Evolutionary conservation across 2,113 vertebrate species (phyloP).

Genomic region (Lycaon pictus): DNA sequence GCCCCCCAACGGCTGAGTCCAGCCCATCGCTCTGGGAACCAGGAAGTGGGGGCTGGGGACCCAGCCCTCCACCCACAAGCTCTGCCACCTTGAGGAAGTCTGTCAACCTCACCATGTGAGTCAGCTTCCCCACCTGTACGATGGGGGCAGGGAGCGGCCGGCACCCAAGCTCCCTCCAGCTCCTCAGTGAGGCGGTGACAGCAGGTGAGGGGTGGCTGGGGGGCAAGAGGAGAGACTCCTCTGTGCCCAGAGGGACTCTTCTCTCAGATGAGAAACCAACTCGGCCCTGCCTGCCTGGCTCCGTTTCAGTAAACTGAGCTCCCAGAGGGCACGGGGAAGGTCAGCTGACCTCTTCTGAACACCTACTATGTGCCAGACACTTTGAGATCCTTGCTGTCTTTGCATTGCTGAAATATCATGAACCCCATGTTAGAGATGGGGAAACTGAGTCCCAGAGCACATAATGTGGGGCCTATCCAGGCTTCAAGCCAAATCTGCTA

Average conservation of each 20-base stretch:
- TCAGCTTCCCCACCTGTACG: not conserved
- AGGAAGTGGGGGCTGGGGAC: slow-evolving; percentile 25
- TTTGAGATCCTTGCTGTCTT: not conserved
- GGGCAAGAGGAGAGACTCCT: fast-evolving
- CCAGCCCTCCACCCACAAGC: not conserved
- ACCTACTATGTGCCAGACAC: not conserved
- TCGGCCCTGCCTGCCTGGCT: not conserved
- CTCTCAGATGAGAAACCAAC: not conserved
- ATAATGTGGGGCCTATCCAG: not conserved
- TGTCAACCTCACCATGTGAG: not conserved
- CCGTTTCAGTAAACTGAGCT: fast-evolving
- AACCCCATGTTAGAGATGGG: not conserved
- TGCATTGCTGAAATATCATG: not conserved
- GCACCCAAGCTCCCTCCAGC: not conserved
- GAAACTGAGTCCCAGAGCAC: not conserved
- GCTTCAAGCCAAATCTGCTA: not conserved
- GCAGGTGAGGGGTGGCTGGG: not conserved
- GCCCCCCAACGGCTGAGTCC: not conserved
- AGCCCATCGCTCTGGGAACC: not conserved
- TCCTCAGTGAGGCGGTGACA: not conserved
- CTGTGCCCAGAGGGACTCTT: not conserved
- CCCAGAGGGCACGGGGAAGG: fast-evolving
- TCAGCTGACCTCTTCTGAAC: not conserved
- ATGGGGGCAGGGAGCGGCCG: fast-evolving
- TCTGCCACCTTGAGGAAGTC: slow-evolving; percentile 41